phyloP scores from a whole-genome alignment of 2,113 vertebrate genomes.

The Hypanus sabinus region DNA sequence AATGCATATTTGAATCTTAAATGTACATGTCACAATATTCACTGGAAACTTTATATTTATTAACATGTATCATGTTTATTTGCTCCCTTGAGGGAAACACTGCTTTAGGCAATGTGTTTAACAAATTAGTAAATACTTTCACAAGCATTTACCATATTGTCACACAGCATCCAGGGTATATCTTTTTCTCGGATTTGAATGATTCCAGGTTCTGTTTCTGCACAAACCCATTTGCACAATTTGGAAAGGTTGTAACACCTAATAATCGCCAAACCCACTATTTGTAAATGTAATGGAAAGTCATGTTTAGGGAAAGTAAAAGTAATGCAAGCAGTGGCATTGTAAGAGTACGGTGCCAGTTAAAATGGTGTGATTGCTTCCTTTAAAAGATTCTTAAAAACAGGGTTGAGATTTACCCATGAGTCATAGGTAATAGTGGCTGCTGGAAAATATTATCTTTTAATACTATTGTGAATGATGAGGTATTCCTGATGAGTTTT shows the following conservation, averaged over 20 bases:
- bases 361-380: background rate
- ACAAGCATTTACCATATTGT: background rate
- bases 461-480: conserved; percentile 33
- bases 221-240: background rate
- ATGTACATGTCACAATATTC: background rate
- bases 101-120: background rate
- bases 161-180: background rate
- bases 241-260: background rate
- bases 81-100: background rate
- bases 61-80: conserved; percentile 11
- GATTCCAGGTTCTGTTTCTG: background rate
- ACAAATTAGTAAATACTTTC: background rate
- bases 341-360: background rate
- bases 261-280: background rate
- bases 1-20: background rate
- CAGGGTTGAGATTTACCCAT: background rate
- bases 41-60: conserved; percentile 6
- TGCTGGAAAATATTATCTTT: conserved; percentile 37
- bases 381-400: background rate
- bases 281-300: background rate
- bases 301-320: background rate
- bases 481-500: conserved; percentile 22
- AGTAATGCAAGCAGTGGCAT: background rate
- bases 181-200: background rate
- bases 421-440: conserved; percentile 29